Base-by-base conservation (phyloP, 2,113 vertebrate genomes). In the Corythornis cristatus region DNA sequence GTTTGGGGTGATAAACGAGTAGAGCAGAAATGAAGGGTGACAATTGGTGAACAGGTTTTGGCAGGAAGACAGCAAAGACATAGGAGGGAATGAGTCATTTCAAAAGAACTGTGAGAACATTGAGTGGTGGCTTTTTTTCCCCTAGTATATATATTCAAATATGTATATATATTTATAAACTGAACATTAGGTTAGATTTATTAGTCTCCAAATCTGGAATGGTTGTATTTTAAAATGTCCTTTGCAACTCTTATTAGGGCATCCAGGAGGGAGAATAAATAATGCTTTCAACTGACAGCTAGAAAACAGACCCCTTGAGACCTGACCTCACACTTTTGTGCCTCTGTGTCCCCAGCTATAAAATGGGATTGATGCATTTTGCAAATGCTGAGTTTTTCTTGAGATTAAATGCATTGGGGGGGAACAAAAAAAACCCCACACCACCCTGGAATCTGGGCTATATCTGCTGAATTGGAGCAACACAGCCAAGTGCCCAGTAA, bases 21-120 rank as follows among this genome's bases (percentile, higher is more conserved):
- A 37, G 85, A 87, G 62, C 74, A 79, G 58, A 65, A 86, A 77
- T 58, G 75, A 91, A 87, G 89, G 83, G 71, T 90, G 92, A 94
- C 91, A 96, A 90, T 42, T 70, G 82, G 83, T 91, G 85, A 96
- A 96, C 75, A 80, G 86, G 42, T 86, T 94, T 94, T 97, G 95
- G 93, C 95, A 90, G 80, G 1, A 0, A 84, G 75, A 93, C 83
- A 94, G 82, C 77, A 93, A 96, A 94, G 89, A 82, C 94, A 95
- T 85, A 83, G 89, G 80, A 90, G 28, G 40, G 61, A 93, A 85
- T 90, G 77, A 89, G 35, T 89, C 67, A 86, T 80, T 86, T 93
- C 75, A 86, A 56, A 73, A 71, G 88, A 88, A 46, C 53, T 77
- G 16, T 88, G 91, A 86, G 90, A 84, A 95, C 45, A 33, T 11